A percentile compares a stretch with the other conserved stretches of the same genome.
phyloP scores from a whole-genome alignment of 2,888 invertebrate species.

The Spisula subtruncata region DNA sequence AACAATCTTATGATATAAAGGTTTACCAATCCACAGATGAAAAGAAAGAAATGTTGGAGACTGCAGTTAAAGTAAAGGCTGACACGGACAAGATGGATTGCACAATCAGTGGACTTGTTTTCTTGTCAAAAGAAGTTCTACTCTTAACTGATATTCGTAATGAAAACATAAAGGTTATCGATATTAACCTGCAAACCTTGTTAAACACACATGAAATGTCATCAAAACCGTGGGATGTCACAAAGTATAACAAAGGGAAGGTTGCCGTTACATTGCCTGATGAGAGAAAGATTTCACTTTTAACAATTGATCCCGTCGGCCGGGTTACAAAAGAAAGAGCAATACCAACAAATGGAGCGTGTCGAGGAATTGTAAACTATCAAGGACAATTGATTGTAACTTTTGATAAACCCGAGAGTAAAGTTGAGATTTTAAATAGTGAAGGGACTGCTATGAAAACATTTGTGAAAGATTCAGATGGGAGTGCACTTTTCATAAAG shows the following conservation, averaged over 20 bases:
- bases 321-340: not conserved
- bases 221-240: too few relatives aligned
- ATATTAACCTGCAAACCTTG: not conserved
- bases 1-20: not conserved
- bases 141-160: slow-evolving; percentile 24
- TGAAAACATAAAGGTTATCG: slow-evolving; percentile 22
- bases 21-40: too few relatives aligned
- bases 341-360: slow-evolving; percentile 1
- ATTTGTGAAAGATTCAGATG: not conserved
- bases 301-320: not conserved
- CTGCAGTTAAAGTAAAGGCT: not conserved
- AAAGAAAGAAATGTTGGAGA: too few relatives aligned
- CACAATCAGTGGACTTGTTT: slow-evolving; percentile 25
- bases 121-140: slow-evolving; percentile 10
- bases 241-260: too few relatives aligned
- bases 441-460: not conserved
- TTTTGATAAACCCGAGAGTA: slow-evolving; percentile 36
- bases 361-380: slow-evolving; percentile 18
- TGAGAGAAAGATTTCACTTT: too few relatives aligned
- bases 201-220: not conserved
- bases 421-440: slow-evolving; percentile 22
- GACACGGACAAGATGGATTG: not conserved
- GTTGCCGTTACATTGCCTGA: too few relatives aligned
- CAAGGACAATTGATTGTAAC: slow-evolving; percentile 18
- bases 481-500: slow-evolving; percentile 18